A percentile compares a stretch with the other conserved stretches of the same genome.
Conservation (phyloP, 2,113 vertebrate genomes). For the Empidonax traillii region DNA sequence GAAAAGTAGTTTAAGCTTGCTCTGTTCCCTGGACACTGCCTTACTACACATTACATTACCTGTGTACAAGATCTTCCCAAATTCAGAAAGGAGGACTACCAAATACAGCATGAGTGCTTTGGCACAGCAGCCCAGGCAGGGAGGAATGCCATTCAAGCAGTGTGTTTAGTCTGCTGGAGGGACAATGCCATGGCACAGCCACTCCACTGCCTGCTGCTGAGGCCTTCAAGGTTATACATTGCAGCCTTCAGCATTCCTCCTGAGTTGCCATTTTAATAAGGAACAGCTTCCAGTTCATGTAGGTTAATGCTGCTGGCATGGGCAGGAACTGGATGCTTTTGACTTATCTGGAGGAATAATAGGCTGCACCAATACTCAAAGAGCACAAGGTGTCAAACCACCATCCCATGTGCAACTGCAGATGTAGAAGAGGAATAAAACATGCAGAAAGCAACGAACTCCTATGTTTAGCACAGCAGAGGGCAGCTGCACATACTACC, state of each 20-base stretch:
- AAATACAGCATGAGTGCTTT: background rate
- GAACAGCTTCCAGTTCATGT: background rate
- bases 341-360: background rate
- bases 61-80: background rate
- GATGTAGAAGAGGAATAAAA: background rate
- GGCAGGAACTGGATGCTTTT: background rate
- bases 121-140: background rate
- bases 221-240: background rate
- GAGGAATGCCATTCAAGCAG: rapidly evolving
- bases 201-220: background rate
- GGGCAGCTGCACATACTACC: background rate
- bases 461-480: rapidly evolving
- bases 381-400: background rate
- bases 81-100: background rate
- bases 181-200: too few relatives aligned
- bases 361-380: background rate
- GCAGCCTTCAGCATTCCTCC: background rate
- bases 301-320: background rate
- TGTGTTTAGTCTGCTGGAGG: background rate
- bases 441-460: rapidly evolving
- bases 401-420: rapidly evolving
- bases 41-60: background rate
- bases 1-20: too few relatives aligned
- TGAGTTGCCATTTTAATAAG: background rate
- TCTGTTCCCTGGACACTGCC: rapidly evolving